These are phyloP conservation scores for Colostygia pectinataria DNA, from an alignment of 2,888 invertebrate genomes.

Conservation along the genomic window DNA sequence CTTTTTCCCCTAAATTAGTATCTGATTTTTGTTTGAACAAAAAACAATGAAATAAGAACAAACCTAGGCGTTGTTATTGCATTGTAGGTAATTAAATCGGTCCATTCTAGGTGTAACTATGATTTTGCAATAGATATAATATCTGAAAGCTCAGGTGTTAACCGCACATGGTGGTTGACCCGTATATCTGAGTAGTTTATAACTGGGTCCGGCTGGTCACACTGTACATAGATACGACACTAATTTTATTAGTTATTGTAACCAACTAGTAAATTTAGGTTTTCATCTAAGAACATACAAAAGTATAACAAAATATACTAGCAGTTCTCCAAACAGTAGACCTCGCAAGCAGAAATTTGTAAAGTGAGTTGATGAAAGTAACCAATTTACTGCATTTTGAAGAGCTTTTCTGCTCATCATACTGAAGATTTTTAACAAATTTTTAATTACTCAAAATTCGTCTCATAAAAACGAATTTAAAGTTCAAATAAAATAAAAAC, in stretches of 20 bases:
- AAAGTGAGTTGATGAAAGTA: too few relatives aligned
- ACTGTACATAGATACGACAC: slow-evolving; percentile 4
- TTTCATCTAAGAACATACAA: too few relatives aligned
- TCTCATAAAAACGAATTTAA: too few relatives aligned
- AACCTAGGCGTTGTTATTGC: slow-evolving; percentile 12
- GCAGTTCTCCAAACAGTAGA: too few relatives aligned
- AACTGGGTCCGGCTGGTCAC: slow-evolving; percentile 15
- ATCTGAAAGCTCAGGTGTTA: slow-evolving; percentile 34
- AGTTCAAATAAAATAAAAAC: too few relatives aligned
- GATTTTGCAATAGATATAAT: slow-evolving; percentile 30
- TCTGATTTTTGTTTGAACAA: not conserved
- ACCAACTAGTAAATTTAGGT: not conserved
- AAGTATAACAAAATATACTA: too few relatives aligned
- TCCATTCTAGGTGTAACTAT: slow-evolving; percentile 22
- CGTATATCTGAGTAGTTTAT: slow-evolving; percentile 22
- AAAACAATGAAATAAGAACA: slow-evolving; percentile 1
- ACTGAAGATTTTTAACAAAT: too few relatives aligned
- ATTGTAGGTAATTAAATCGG: slow-evolving; percentile 26
- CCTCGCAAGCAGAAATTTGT: too few relatives aligned
- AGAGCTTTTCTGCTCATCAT: too few relatives aligned
- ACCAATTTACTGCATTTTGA: too few relatives aligned
- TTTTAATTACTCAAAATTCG: too few relatives aligned
- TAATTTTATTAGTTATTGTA: not conserved
- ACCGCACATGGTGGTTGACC: slow-evolving; percentile 34
- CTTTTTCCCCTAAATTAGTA: too few relatives aligned